These are phyloP conservation scores for Xestia xanthographa DNA, from an alignment of 2,888 invertebrate genomes.

Conservation along the genomic window DNA sequence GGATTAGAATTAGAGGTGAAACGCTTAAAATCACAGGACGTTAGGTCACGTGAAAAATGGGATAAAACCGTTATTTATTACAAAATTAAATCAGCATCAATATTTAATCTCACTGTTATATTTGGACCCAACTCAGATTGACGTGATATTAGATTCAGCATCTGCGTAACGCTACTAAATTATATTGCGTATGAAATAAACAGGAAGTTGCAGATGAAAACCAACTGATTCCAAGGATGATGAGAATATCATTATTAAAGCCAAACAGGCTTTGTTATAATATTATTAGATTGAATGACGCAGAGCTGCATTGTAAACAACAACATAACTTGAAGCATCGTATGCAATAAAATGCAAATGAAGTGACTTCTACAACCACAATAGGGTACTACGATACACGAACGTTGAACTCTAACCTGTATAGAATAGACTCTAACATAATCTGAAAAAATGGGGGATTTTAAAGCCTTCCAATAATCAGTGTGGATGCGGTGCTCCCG, in stretches of 20 bases:
- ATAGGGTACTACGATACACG: not conserved
- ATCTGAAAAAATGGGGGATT: not conserved
- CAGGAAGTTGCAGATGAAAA: constrained; percentile 17
- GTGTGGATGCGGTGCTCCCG: not conserved
- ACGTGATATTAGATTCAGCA: constrained; percentile 1
- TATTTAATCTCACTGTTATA: not conserved
- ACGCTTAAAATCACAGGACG: not conserved
- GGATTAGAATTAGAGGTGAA: not conserved
- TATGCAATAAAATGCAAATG: not conserved
- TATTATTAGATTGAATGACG: constrained; percentile 37
- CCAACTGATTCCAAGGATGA: constrained; percentile 6
- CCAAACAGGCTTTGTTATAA: not conserved
- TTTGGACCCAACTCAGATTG: not conserved
- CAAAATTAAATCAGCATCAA: constrained; percentile 6
- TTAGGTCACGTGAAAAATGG: not conserved
- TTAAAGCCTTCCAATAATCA: not conserved
- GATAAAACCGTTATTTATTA: not conserved
- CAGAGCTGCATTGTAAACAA: constrained; percentile 28
- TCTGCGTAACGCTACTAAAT: not conserved
- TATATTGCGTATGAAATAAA: constrained; percentile 12
- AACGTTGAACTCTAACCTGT: not conserved
- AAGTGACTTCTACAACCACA: not conserved
- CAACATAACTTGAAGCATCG: not conserved
- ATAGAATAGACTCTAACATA: not conserved
- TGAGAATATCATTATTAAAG: not conserved